These are phyloP conservation scores for Oryzias melastigma DNA, from an alignment of 2,113 vertebrate genomes.

Conservation along the genomic window DNA sequence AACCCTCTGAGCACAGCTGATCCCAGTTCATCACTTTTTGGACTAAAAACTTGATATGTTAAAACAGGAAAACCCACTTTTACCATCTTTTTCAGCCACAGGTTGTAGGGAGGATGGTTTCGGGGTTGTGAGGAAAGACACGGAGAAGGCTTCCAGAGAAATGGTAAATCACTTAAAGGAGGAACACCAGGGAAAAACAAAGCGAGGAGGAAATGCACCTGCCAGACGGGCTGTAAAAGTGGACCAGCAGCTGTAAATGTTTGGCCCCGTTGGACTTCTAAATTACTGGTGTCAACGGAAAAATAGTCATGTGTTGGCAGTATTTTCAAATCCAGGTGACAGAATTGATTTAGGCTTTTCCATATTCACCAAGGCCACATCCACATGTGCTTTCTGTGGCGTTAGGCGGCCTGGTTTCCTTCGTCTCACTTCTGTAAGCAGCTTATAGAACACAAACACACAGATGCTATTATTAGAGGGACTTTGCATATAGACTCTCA, in stretches of 20 bases:
- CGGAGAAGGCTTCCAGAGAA: slow-evolving; percentile 52
- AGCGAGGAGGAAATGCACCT: slow-evolving; percentile 68
- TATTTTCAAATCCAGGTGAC: too few relatives aligned
- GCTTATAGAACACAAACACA: not conserved
- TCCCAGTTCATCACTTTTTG: slow-evolving; percentile 65
- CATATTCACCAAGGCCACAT: not conserved
- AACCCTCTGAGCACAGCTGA: slow-evolving; percentile 30
- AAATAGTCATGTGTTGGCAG: not conserved
- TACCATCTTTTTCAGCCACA: slow-evolving; percentile 39
- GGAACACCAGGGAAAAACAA: slow-evolving; percentile 60
- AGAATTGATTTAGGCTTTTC: not conserved
- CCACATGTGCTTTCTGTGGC: not conserved
- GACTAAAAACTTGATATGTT: slow-evolving; percentile 65
- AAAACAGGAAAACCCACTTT: slow-evolving; percentile 59
- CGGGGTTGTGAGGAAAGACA: slow-evolving; percentile 59
- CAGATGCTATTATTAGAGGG: not conserved
- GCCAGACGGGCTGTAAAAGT: slow-evolving; percentile 50
- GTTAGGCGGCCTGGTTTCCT: not conserved
- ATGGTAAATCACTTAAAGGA: slow-evolving; percentile 61
- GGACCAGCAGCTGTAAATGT: slow-evolving; percentile 28
- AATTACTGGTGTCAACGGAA: slow-evolving; percentile 39
- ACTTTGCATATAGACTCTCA: too few relatives aligned
- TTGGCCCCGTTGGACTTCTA: slow-evolving; percentile 4
- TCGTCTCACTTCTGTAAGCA: not conserved
- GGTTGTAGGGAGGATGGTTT: slow-evolving; percentile 62